Base-by-base conservation (phyloP, 2,888 invertebrate species). In the Yponomeuta malinellus region DNA sequence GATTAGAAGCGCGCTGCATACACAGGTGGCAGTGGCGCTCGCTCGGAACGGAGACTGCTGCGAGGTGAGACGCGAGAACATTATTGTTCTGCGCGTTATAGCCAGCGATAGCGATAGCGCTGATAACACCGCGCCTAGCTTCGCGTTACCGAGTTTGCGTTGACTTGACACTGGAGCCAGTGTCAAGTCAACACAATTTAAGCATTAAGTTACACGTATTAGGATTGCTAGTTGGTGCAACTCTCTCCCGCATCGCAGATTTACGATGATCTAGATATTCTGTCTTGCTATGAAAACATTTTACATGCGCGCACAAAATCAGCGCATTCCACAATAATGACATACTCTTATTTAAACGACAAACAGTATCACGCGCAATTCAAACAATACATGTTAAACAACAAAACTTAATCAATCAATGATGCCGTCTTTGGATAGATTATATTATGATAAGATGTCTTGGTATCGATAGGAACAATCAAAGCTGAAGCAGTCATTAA, bases 31-130 rank as follows among this genome's bases (percentile, higher is more conserved):
- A 72, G 48, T 65, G 31, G 69, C 79, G 77, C 77, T 84, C 83
- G 83, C 83, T 81, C 83, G 78, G 77, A 76, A 75, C 81, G 80
- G 78, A 79, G 80, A 85, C 86, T 81, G 83, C 77, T 80, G 84
- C 81, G 76, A 59, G 52, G 52, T 59, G 52, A 59, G 52, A 76
- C 79, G 78, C 80, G 77, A 76, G 80, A 78, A 80, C 81, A 83
- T 83, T 83, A 86, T 86, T 86, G 83, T 85, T 87, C 83, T 83
- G 82, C 79, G 84, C 83, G 83, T 86, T 88, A 88, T 87, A 84
- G 87, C 85, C 85, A 83, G 82, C 90, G 91, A 91, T 90, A 91
- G 87, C 88, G 90, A 90, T 90, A 90, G 78, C 78, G 79, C 83
- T 89, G 91, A 92, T 91, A 91, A 91, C 83, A 78, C 70, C 59